Evolutionary conservation across 2,113 vertebrate genomes (phyloP).

Genomic region (Steatornis caripensis): DNA sequence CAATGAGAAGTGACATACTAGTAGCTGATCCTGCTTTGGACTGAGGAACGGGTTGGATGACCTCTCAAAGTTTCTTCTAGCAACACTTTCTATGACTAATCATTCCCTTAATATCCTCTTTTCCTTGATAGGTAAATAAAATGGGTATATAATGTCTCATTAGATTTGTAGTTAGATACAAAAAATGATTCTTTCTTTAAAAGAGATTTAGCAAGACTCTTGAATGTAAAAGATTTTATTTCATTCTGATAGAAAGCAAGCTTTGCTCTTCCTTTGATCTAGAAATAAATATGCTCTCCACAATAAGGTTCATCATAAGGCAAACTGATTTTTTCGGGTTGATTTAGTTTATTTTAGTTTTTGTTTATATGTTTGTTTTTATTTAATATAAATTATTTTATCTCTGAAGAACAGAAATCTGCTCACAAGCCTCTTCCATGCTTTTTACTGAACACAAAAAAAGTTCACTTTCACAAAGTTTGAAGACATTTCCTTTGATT

Average conservation of each 20-base stretch:
- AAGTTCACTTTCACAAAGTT: not conserved
- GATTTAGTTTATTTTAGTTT: not conserved
- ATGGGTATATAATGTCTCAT: not conserved
- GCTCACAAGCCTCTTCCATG: not conserved
- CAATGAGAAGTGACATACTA: not conserved
- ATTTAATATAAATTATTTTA: slow-evolving; percentile 23
- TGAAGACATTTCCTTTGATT: not conserved
- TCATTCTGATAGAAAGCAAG: not conserved
- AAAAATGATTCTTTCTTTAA: not conserved
- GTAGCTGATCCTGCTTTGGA: not conserved
- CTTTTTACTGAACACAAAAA: not conserved
- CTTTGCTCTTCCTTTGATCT: slow-evolving; percentile 33
- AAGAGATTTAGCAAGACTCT: not conserved
- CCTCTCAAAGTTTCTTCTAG: not conserved
- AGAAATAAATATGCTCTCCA: not conserved
- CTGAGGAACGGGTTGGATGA: not conserved
- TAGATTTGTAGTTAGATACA: not conserved
- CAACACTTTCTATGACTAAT: not conserved
- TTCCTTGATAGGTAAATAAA: not conserved
- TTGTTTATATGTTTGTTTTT: not conserved
- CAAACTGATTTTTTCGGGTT: slow-evolving; percentile 6
- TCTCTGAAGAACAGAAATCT: not conserved
- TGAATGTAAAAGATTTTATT: not conserved
- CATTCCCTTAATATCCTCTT: not conserved
- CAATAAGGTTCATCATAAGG: not conserved